These are phyloP conservation scores for Mus spretus DNA, from an alignment of 2,797 vertebrate genomes.

Conservation along the genomic window DNA sequence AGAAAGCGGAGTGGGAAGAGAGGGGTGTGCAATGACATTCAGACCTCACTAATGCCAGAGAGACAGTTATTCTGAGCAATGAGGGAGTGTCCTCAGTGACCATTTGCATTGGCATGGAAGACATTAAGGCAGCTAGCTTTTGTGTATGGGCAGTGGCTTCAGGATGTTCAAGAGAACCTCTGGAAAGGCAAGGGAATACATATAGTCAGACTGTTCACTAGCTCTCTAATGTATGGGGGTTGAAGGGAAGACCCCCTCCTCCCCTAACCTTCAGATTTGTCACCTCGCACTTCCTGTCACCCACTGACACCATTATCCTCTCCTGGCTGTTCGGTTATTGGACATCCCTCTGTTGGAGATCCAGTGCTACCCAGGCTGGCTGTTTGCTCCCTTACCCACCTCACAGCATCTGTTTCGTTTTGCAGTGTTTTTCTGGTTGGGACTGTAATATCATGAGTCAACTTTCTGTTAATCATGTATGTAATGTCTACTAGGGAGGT, in stretches of 20 bases:
- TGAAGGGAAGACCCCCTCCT: not conserved
- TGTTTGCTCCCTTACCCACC: not conserved
- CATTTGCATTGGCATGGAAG: not conserved
- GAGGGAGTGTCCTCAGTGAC: not conserved
- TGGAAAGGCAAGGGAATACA: not conserved
- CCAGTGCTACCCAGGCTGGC: not conserved
- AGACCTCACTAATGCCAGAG: not conserved
- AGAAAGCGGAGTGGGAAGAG: not conserved
- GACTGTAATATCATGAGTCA: not conserved
- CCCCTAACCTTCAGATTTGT: not conserved
- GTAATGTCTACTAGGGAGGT: not conserved
- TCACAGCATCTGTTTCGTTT: slow-evolving; percentile 35
- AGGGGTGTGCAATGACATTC: not conserved
- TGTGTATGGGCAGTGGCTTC: not conserved
- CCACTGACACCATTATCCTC: too few relatives aligned
- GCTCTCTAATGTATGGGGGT: not conserved
- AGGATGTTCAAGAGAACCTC: not conserved
- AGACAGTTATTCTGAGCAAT: not conserved
- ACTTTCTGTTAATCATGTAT: not conserved
- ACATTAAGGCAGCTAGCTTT: not conserved
- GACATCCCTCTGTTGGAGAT: too few relatives aligned
- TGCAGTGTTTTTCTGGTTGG: not conserved
- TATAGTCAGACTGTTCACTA: not conserved
- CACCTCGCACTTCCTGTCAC: too few relatives aligned
- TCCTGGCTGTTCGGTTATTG: too few relatives aligned